Evolutionary conservation across 2,888 invertebrate species (phyloP).

Genomic region (Drosophila engyochracea): DNA sequence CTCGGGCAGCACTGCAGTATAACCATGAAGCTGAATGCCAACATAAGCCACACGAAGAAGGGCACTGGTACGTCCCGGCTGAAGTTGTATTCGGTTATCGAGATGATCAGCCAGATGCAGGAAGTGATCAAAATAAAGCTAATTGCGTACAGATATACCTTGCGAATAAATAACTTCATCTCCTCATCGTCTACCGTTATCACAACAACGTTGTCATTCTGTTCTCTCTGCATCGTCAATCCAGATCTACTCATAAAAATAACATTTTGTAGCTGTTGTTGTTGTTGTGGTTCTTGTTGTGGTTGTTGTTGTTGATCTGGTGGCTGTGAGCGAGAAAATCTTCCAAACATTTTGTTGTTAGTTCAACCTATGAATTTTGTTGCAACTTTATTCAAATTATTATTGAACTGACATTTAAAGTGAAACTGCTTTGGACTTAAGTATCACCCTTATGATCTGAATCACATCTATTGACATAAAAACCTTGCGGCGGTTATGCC

Average conservation of each 20-base stretch:
- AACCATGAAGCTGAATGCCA: background rate
- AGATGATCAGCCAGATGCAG: background rate
- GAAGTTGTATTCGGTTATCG: background rate
- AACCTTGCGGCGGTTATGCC: background rate
- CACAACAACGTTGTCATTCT: background rate
- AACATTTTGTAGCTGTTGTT: background rate
- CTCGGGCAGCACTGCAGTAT: constrained; percentile 9
- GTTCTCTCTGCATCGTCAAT: background rate
- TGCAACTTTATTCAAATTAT: background rate
- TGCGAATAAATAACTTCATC: background rate
- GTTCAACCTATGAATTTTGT: constrained; percentile 20
- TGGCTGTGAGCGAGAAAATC: background rate
- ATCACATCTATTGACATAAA: background rate
- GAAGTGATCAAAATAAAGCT: constrained; percentile 2
- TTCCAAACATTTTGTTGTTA: constrained; percentile 15
- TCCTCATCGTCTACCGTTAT: constrained; percentile 8
- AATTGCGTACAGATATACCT: constrained; percentile 3
- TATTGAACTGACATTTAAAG: constrained; percentile 18
- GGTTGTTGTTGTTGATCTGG: constrained; percentile 2
- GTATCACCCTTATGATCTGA: background rate
- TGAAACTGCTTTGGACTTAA: background rate
- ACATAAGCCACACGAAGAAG: constrained; percentile 6
- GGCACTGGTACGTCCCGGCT: constrained; percentile 2
- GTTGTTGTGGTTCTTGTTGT: background rate
- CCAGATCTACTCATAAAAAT: background rate